These are phyloP conservation scores for Arremon brunneinucha DNA, from an alignment of 2,797 vertebrate species.

Conservation along the genomic window DNA sequence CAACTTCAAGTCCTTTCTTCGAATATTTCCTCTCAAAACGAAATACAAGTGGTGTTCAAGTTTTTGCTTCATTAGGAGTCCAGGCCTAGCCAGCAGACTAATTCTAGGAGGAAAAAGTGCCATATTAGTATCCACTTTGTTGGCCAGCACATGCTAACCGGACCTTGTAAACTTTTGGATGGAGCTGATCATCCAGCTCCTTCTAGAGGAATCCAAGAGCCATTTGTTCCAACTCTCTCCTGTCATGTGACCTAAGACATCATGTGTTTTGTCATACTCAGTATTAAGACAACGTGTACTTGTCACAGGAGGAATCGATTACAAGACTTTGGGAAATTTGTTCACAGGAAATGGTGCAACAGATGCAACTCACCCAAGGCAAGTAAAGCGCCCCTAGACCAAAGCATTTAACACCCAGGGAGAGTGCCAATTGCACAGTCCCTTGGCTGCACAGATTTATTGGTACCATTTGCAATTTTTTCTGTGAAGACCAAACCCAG, in stretches of 20 bases:
- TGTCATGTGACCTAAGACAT: not conserved
- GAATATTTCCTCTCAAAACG: not conserved
- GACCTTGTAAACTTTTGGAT: not conserved
- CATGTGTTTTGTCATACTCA: not conserved
- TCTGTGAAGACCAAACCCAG: not conserved
- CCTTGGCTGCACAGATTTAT: not conserved
- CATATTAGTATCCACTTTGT: not conserved
- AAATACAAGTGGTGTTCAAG: not conserved
- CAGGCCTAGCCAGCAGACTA: not conserved
- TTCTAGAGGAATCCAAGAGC: not conserved
- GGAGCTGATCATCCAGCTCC: not conserved
- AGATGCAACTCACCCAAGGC: not conserved
- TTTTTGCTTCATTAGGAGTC: not conserved
- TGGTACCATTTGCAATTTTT: not conserved
- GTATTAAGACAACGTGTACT: not conserved
- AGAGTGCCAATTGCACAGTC: not conserved
- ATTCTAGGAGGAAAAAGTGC: not conserved
- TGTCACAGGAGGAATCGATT: not conserved
- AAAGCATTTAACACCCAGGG: not conserved
- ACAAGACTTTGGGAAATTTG: not conserved
- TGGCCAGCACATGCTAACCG: not conserved
- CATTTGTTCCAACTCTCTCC: not conserved
- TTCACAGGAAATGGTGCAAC: not conserved
- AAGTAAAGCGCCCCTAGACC: not conserved
- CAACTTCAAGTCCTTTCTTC: not conserved